Evolutionary conservation across 1,140 invertebrate species (phyloP), one percentile per base, ranked within the genome.

Genomic region (Rhopalosiphum maidis): DNA sequence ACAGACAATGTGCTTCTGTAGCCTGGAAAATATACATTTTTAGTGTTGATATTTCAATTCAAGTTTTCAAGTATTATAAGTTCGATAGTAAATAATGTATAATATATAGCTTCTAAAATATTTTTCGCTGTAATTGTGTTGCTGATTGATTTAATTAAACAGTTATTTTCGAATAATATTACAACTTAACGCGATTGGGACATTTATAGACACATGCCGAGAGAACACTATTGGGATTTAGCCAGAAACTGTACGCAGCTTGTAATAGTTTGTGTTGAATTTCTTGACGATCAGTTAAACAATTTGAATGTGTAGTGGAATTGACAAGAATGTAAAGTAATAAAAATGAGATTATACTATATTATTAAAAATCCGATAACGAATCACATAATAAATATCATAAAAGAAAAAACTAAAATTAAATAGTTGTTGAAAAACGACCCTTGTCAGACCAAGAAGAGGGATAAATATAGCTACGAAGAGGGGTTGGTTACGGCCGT

Each of bases 371-470:
- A 85, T 9, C 35, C 1, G 41, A 46, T 46, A 48, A 48, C 7
- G 30, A 87, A 51, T 87, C 46, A 48, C 30, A 21, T 22, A n/a
- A 87, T 87, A 87, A 87, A 48, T 86, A 86, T 43, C 25, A 35
- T 48, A n/a, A 48, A 35, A 48, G 25, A 51, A 86, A 41, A 86
- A 86, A 87, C 30, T 87, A 48, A 48, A 87, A 48, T n/a, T 30
- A 86, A 46, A 25, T 89, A 88, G 88, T 60, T 30, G 35, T 90
- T 91, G 41, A 82, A 91, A 82, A 91, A 91, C 90, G 43, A 48
- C 90, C 90, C 68, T 82, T 82, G 41, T 82, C 43, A 41, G 60
- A 77, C 55, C n/a, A 25, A 35, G 41, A n/a, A 35, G 41, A n/a
- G 43, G 60, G 43, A 82, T 82, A 48, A 46, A 77, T 90, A 68